Evolutionary conservation across 2,797 vertebrate genomes (phyloP).

Genomic region (Eospalax fontanierii): DNA sequence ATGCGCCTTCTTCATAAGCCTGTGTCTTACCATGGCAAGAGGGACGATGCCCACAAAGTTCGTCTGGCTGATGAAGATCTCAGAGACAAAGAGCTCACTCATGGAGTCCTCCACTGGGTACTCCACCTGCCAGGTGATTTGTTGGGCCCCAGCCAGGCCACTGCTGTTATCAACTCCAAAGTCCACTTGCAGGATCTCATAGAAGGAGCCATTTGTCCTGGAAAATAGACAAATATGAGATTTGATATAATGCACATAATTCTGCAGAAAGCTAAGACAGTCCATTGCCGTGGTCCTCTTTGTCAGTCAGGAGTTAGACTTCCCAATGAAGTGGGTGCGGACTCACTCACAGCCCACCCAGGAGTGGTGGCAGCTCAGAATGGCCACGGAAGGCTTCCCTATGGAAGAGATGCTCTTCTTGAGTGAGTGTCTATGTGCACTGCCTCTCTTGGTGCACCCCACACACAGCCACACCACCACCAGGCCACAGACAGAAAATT

Average conservation of each 20-base stretch:
- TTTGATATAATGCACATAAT: rapidly evolving
- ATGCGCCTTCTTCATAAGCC: not conserved
- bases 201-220: constrained; percentile 92
- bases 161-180: constrained; percentile 96
- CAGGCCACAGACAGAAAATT: not conserved
- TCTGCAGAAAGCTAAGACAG: not conserved
- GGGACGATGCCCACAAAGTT: constrained; percentile 95
- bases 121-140: constrained; percentile 96
- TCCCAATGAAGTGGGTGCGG: not conserved
- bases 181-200: constrained; percentile 97
- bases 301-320: rapidly evolving
- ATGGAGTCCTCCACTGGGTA: constrained; percentile 91
- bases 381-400: not conserved
- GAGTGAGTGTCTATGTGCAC: not conserved
- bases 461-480: rapidly evolving
- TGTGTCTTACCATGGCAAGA: constrained; percentile 93
- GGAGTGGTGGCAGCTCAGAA: not conserved
- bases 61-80: constrained; percentile 95
- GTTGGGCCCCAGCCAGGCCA: constrained; percentile 93
- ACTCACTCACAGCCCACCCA: not conserved
- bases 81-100: constrained; percentile 92
- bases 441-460: not conserved
- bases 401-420: constrained; percentile 49
- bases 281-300: rapidly evolving
- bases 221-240: not conserved